Conservation (phyloP, 1,140 invertebrate genomes). For the Cotesia typhae region DNA sequence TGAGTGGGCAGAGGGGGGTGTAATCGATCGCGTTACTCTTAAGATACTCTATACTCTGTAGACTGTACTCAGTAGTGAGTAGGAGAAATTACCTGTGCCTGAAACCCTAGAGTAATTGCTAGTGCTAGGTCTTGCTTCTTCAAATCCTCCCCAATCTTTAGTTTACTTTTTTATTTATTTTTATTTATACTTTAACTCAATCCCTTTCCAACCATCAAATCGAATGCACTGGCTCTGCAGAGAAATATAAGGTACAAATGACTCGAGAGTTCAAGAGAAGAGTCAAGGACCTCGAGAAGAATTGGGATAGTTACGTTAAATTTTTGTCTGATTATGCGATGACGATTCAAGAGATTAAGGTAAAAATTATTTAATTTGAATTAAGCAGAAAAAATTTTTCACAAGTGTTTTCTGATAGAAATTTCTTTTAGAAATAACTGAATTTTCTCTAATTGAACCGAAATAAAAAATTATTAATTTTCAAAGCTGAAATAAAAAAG, state of each 20-base stretch:
- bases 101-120: conserved; percentile 31
- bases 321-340: conserved; percentile 72
- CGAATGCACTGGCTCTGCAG: conserved; percentile 48
- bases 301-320: conserved; percentile 74
- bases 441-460: no score
- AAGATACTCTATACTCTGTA: background rate
- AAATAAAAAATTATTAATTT: no score
- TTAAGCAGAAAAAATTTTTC: no score
- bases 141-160: conserved; percentile 13
- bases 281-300: conserved; percentile 70
- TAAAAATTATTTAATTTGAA: conserved; percentile 43
- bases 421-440: no score
- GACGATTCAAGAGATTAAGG: conserved; percentile 74
- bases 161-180: conserved; percentile 2
- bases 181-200: conserved; percentile 21
- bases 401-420: no score
- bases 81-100: conserved; percentile 27
- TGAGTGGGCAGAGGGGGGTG: background rate
- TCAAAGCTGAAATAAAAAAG: no score
- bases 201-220: conserved; percentile 34
- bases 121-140: conserved; percentile 19
- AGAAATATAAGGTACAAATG: conserved; percentile 73
- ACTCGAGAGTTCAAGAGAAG: conserved; percentile 68
- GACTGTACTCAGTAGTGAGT: background rate
- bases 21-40: conserved; percentile 20